phyloP scores from a whole-genome alignment of 2,888 invertebrate genomes.

The Liodrosophila aerea region DNA sequence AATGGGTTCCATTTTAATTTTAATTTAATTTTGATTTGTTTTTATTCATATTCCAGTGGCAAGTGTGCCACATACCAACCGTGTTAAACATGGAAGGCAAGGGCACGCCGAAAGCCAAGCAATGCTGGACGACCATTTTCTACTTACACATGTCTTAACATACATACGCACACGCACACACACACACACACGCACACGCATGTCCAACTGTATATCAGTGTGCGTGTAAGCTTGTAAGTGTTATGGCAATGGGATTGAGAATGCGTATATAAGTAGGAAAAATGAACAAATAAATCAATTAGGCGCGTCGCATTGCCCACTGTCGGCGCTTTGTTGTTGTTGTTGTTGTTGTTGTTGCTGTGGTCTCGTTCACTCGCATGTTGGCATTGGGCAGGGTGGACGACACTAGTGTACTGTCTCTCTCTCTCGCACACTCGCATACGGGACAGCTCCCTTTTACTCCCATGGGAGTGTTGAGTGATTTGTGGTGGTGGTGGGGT shows the following conservation, averaged over 20 bases:
- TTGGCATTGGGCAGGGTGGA: constrained; percentile 9
- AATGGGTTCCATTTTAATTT: too few relatives aligned
- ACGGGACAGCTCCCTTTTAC: constrained; percentile 10
- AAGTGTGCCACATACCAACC: too few relatives aligned
- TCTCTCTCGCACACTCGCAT: constrained; percentile 10
- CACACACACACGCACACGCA: background rate
- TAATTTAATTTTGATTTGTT: too few relatives aligned
- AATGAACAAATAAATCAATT: constrained; percentile 68
- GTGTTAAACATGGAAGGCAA: constrained; percentile 15
- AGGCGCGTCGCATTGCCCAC: constrained; percentile 54
- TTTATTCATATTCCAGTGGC: too few relatives aligned
- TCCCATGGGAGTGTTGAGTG: constrained; percentile 34
- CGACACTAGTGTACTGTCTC: constrained; percentile 8
- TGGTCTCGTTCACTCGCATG: constrained; percentile 35
- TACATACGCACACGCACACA: background rate
- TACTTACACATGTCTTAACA: background rate
- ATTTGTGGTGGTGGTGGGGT: constrained; percentile 35
- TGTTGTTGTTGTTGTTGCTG: constrained; percentile 20
- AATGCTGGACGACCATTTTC: constrained; percentile 39
- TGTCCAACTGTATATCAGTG: background rate
- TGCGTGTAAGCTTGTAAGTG: constrained; percentile 14
- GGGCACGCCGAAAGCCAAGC: constrained; percentile 53
- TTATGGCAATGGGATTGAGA: constrained; percentile 17
- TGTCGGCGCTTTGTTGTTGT: constrained; percentile 16
- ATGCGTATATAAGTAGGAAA: constrained; percentile 11